Conservation (phyloP, 2,113 vertebrate species). For the Eptatretus burgeri region DNA sequence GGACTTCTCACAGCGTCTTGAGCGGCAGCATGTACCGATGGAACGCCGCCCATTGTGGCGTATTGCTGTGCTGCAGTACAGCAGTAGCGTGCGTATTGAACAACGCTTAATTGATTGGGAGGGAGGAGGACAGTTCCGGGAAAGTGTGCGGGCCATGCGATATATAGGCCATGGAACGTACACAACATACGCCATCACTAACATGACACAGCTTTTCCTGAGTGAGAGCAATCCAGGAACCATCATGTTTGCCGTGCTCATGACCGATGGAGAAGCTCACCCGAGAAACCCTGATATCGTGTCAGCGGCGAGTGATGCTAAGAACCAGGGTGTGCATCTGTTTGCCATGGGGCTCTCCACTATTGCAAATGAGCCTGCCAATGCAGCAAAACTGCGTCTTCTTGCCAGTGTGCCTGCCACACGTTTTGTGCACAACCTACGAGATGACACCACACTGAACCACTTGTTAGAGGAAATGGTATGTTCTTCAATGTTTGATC, state of each 20-base stretch:
- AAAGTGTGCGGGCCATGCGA: conserved; percentile 22
- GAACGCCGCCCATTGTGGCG: conserved; percentile 28
- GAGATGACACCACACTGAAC: conserved; percentile 28
- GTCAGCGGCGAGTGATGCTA: conserved; percentile 43
- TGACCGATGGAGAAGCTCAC: conserved; percentile 42
- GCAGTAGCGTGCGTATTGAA: conserved; percentile 45
- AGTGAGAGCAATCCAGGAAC: conserved; percentile 27
- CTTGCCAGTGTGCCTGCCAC: conserved; percentile 36
- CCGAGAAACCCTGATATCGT: conserved; percentile 62
- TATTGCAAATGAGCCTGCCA: conserved; percentile 30
- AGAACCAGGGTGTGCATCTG: conserved; percentile 45
- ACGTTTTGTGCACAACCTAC: conserved; percentile 37
- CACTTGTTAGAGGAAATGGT: conserved; percentile 40
- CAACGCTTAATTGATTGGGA: conserved; percentile 46
- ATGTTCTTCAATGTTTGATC: conserved; percentile 14
- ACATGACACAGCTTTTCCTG: conserved; percentile 44
- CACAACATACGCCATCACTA: conserved; percentile 59
- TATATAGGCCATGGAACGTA: conserved; percentile 60
- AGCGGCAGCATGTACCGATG: conserved; percentile 23
- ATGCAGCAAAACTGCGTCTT: conserved; percentile 32
- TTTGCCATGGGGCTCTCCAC: conserved; percentile 46
- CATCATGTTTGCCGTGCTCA: conserved; percentile 32
- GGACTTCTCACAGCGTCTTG: conserved; percentile 33
- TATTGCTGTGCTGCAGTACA: conserved; percentile 51
- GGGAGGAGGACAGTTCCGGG: conserved; percentile 35